Evolutionary conservation across 2,888 invertebrate genomes (phyloP), one percentile per base, ranked within the genome.

Genomic region (Metacarcinus magister): DNA sequence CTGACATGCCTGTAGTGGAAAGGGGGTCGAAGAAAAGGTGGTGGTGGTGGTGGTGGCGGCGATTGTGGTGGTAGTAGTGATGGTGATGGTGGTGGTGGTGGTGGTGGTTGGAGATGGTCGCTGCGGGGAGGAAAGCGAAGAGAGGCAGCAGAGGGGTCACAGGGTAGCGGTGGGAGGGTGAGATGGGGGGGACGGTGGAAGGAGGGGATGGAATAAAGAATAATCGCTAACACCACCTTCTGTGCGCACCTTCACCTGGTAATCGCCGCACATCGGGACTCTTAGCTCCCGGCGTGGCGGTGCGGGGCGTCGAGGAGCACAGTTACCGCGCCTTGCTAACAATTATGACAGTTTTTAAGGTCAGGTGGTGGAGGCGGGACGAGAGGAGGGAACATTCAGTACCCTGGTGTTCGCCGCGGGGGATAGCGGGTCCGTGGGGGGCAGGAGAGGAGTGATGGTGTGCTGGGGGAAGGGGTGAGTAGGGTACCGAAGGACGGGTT

Each of bases 391-490:
- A 32, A 32, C 82, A 32, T 82, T 82, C 82, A 82, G 82, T 82
- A 82, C 82, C 82, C 82, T n/a, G 82, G 82, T 82, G 82, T 82
- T 32, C 82, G 82, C 82, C 82, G 28, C 82, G 32, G 32, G 82
- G 82, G 28, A 28, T 82, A 82, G 82, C 82, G 82, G 82, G 82
- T 82, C 82, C 82, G 82, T 32, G 82, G 82, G 32, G 82, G 82
- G 32, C 82, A 28, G 82, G 82, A 32, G 82, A 32, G 82, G 82
- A 32, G 16, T 67, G 67, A n/a, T 32, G 82, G 32, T n/a, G 82
- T 67, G 67, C 19, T 19, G 3, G 13, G 28, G 82, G 32, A 32
- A 2, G 32, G 28, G 82, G 23, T 67, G 67, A 67, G 23, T 67
- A 23, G 67, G 67, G 67, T 1, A 67, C 67, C 32, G 82, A 82